Percentiles rank a stretch among this genome's conserved stretches.
phyloP scores from a whole-genome alignment of 2,888 invertebrate genomes.

The Phymatocera aterrima region DNA sequence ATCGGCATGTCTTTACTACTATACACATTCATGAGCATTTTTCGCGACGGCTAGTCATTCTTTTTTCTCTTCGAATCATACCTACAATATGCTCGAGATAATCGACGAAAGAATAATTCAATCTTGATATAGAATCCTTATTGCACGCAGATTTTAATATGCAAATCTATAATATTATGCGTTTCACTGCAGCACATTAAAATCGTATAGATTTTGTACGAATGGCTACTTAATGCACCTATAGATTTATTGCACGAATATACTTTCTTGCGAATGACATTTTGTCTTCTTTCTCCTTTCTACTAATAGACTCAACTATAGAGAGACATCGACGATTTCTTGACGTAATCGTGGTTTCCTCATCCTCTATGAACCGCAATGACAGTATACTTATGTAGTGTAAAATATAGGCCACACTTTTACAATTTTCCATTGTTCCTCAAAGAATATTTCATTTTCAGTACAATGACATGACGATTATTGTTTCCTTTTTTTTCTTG shows the following conservation, averaged over 20 bases:
- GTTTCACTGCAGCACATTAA: not conserved
- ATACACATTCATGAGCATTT: not conserved
- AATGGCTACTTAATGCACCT: not conserved
- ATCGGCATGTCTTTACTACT: slow-evolving; percentile 57
- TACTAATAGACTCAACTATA: not conserved
- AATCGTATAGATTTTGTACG: not conserved
- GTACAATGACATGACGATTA: slow-evolving; percentile 30
- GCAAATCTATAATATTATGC: not conserved
- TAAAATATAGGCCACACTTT: not conserved
- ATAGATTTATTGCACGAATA: not conserved
- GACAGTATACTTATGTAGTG: slow-evolving; percentile 4
- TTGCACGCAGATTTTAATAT: not conserved
- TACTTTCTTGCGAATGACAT: too few relatives aligned
- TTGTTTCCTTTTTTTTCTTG: slow-evolving; percentile 5
- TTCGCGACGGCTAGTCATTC: slow-evolving; percentile 10
- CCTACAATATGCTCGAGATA: not conserved
- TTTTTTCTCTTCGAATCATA: slow-evolving; percentile 18
- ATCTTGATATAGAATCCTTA: not conserved
- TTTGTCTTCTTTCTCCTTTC: not conserved
- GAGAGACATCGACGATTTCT: slow-evolving; percentile 48
- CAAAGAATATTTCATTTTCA: not conserved
- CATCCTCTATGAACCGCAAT: slow-evolving; percentile 44
- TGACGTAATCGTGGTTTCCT: slow-evolving; percentile 55
- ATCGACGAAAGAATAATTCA: not conserved
- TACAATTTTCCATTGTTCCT: not conserved